phyloP scores from a whole-genome alignment of 2,113 vertebrate genomes.

The Gorsachius goisagi region DNA sequence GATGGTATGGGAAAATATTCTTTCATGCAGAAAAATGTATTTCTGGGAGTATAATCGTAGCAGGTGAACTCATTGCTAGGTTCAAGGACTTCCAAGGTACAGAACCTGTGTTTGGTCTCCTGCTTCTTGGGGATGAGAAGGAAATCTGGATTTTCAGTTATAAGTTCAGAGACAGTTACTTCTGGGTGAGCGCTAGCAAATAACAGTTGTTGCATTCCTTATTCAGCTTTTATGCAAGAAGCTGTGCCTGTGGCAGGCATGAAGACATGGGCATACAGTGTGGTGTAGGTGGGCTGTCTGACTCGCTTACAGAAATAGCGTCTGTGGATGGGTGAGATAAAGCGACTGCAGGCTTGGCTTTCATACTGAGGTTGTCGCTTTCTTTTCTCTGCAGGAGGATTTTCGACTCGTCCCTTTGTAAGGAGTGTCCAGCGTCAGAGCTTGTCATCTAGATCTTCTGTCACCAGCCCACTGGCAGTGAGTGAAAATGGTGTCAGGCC shows the following conservation, averaged over 20 bases:
- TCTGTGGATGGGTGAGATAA: neutral
- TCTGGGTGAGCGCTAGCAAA: neutral
- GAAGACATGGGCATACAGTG: fast-evolving
- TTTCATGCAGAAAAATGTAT: neutral
- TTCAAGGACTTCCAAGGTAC: neutral
- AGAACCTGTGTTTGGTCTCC: neutral
- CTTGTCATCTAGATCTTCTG: slow-evolving; percentile 88
- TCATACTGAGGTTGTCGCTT: neutral
- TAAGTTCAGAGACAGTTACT: neutral
- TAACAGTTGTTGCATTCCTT: neutral
- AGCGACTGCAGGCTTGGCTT: neutral
- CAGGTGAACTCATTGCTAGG: neutral
- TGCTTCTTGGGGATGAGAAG: neutral
- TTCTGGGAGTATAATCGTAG: neutral
- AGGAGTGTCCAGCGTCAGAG: slow-evolving; percentile 96
- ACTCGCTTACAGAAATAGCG: fast-evolving
- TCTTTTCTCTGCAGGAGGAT: slow-evolving; percentile 81
- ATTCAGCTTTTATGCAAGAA: neutral
- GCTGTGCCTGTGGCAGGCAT: neutral
- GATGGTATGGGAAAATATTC: neutral
- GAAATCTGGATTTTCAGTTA: neutral
- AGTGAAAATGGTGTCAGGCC: slow-evolving; percentile 88
- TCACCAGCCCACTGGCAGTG: slow-evolving; percentile 90
- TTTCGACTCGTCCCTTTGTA: slow-evolving; percentile 94
- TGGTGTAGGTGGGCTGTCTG: neutral